phyloP scores from a whole-genome alignment of 1,140 invertebrate genomes.

The Melipona quadrifasciata region DNA sequence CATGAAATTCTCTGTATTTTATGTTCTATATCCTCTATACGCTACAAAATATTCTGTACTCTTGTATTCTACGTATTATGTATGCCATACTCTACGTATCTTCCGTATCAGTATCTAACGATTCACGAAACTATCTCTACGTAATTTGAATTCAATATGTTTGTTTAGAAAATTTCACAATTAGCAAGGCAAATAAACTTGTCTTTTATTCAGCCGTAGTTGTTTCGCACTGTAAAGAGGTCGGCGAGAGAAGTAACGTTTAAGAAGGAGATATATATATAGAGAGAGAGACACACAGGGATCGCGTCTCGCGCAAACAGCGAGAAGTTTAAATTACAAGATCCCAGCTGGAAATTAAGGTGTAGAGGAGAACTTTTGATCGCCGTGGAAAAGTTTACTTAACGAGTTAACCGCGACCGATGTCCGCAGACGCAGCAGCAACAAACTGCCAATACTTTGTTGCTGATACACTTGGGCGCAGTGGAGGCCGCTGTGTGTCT shows the following conservation, averaged over 20 bases:
- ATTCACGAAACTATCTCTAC: too few species aligned
- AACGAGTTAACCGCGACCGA: conserved; percentile 31
- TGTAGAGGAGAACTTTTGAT: conserved; percentile 13
- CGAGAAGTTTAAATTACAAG: conserved; percentile 38
- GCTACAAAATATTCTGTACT: background rate
- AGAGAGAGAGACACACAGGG: background rate
- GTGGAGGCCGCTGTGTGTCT: conserved; percentile 86
- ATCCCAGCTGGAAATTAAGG: conserved; percentile 19
- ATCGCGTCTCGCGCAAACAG: background rate
- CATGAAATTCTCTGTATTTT: too few species aligned
- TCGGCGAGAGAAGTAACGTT: background rate
- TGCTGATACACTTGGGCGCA: conserved; percentile 87
- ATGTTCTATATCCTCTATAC: too few species aligned
- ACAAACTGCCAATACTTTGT: conserved; percentile 86
- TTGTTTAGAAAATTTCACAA: too few species aligned
- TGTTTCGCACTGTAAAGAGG: background rate
- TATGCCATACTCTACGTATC: too few species aligned
- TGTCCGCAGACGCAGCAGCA: conserved; percentile 76
- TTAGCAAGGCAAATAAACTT: background rate
- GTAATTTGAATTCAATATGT: too few species aligned
- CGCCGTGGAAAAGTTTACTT: conserved; percentile 10
- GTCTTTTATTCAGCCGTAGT: background rate
- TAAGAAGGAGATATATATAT: background rate
- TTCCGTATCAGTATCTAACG: too few species aligned
- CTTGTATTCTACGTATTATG: background rate